Conservation (phyloP, 2,113 vertebrate genomes). For the Fregata magnificens region DNA sequence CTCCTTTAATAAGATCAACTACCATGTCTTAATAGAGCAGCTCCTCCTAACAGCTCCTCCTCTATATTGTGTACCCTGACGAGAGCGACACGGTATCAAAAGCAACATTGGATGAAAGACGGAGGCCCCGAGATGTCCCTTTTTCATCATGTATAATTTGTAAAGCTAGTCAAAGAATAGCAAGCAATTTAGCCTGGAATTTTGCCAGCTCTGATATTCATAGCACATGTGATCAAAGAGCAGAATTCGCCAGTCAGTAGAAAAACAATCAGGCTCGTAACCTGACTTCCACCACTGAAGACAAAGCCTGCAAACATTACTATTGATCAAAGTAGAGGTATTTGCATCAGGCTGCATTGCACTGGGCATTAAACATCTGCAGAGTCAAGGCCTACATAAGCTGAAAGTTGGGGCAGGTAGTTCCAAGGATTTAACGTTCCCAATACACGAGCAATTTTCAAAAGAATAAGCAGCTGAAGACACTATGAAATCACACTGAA, state of each 20-base stretch:
- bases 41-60: slow-evolving; percentile 3
- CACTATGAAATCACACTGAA: neutral
- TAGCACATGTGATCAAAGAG: neutral
- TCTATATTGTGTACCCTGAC: neutral
- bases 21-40: neutral
- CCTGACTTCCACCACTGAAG: neutral
- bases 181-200: neutral
- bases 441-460: neutral
- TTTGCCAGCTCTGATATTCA: neutral
- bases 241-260: slow-evolving; percentile 15
- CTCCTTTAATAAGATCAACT: neutral
- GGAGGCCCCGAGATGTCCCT: neutral
- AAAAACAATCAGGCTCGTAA: neutral
- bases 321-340: neutral
- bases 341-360: neutral
- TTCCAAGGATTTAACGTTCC: neutral
- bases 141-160: slow-evolving; percentile 2
- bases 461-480: neutral
- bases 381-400: neutral
- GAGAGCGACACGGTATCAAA: neutral
- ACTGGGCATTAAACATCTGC: neutral
- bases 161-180: neutral
- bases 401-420: neutral
- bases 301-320: neutral
- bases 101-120: neutral